These are phyloP conservation scores for Teleopsis dalmanni DNA, from an alignment of 1,140 invertebrate species.

Conservation along the genomic window DNA sequence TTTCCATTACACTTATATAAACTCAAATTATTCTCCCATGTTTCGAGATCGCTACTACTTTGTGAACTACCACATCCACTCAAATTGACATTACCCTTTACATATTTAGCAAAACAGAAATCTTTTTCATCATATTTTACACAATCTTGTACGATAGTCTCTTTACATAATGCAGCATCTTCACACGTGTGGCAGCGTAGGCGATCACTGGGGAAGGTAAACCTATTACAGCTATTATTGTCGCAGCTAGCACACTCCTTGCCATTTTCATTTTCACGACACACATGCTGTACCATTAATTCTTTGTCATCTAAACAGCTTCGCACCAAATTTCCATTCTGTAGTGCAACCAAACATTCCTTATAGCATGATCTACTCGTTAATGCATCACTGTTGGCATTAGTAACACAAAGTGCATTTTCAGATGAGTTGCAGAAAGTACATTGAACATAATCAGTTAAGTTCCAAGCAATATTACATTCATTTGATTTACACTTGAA, in stretches of 20 bases:
- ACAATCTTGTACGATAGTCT: conserved; percentile 18
- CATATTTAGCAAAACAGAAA: conserved; percentile 35
- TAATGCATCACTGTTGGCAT: conserved; percentile 14
- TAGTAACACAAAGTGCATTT: conserved; percentile 16
- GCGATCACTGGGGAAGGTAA: conserved; percentile 25
- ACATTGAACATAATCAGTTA: conserved; percentile 21
- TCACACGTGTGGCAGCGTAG: conserved; percentile 28
- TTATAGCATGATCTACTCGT: conserved; percentile 21
- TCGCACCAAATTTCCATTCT: conserved; percentile 18
- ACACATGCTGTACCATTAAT: conserved; percentile 18
- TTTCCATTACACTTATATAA: conserved; percentile 20
- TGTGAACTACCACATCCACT: conserved; percentile 31
- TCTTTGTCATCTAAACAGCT: conserved; percentile 37
- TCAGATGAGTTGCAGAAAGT: conserved; percentile 26
- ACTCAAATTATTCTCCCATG: conserved; percentile 21
- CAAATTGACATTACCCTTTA: conserved; percentile 15
- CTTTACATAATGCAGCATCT: conserved; percentile 12
- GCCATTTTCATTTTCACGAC: conserved; percentile 16
- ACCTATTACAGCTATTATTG: conserved; percentile 22
- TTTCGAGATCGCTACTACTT: conserved; percentile 19
- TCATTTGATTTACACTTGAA: conserved; percentile 36
- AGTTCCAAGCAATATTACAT: conserved; percentile 31
- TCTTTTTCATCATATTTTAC: conserved; percentile 17
- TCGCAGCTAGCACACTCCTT: conserved; percentile 24
- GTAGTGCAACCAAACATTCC: conserved; percentile 29